Base-by-base conservation (phyloP, 2,888 invertebrate genomes). In the Mesochorus sp. region DNA sequence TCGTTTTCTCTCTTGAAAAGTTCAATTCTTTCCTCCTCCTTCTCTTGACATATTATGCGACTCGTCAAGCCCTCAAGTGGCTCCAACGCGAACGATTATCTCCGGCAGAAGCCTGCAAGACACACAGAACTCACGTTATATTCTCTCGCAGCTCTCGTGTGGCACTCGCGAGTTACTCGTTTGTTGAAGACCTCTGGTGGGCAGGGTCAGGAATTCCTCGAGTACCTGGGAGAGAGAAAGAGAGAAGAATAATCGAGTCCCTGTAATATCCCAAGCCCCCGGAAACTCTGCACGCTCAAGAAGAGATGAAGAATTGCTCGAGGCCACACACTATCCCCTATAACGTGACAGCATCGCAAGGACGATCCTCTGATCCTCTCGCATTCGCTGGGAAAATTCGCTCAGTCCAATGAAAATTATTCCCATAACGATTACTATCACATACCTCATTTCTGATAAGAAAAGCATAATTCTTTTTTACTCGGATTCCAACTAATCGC, bases 191-290 rank as follows among this genome's bases (percentile, higher is more conserved):
- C 61, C n/a, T n/a, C n/a, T n/a, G n/a, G 88, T 85, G 85, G 88
- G 88, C 85, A 86, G 86, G 86, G 85, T 88, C 84, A 86, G 85
- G 85, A 87, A 89, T 89, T 88, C 87, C 84, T 86, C 84, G 87
- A n/a, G n/a, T n/a, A n/a, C n/a, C n/a, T n/a, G 86, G 82, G 85
- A 82, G 83, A 80, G 83, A 84, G 86, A 83, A 84, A 81, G 14
- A 84, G 85, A 84, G 85, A 83, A 83, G 14, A 1, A 82, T 85
- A 84, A 85, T 82, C 84, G 85, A 82, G 87, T 80, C 82, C 80
- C 79, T 74, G n/a, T 70, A 75, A 83, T 80, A 84, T 83, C 85
- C 84, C 83, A 85, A 86, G 86, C 83, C 85, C 73, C 81, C 83
- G 80, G 79, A 83, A 85, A 85, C 44, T 67, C 3, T 42, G n/a